These are phyloP conservation scores for Cavia porcellus DNA, from an alignment of 2,113 vertebrate genomes.

Conservation along the genomic window DNA sequence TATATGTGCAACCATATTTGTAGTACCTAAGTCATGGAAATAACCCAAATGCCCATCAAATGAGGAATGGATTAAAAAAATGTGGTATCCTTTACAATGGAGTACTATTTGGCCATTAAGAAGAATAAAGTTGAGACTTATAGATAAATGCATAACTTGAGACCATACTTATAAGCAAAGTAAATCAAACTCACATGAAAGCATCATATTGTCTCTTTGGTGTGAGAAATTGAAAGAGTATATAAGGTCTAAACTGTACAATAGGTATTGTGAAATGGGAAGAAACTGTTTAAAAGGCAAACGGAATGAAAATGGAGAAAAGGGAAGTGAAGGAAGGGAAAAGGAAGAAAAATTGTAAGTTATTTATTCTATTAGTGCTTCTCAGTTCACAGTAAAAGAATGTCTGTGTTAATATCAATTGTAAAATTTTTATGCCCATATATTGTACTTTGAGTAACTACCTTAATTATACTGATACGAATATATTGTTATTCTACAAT, in stretches of 20 bases:
- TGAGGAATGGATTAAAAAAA: neutral
- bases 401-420: neutral
- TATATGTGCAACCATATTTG: neutral
- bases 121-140: neutral
- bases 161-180: neutral
- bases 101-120: neutral
- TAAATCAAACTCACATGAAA: neutral
- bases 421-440: neutral
- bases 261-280: neutral
- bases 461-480: neutral
- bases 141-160: neutral
- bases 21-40: neutral
- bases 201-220: neutral
- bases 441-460: neutral
- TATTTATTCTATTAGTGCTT: neutral
- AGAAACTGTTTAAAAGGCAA: neutral
- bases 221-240: neutral
- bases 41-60: neutral
- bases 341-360: neutral
- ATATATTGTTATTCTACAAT: neutral
- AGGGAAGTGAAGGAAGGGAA: neutral
- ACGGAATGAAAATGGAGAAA: neutral
- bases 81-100: neutral
- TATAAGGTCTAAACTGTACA: neutral
- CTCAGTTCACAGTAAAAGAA: neutral